Evolutionary conservation across 2,888 invertebrate species (phyloP), one percentile per base, ranked within the genome.

Genomic region (Aporophyla nigra): DNA sequence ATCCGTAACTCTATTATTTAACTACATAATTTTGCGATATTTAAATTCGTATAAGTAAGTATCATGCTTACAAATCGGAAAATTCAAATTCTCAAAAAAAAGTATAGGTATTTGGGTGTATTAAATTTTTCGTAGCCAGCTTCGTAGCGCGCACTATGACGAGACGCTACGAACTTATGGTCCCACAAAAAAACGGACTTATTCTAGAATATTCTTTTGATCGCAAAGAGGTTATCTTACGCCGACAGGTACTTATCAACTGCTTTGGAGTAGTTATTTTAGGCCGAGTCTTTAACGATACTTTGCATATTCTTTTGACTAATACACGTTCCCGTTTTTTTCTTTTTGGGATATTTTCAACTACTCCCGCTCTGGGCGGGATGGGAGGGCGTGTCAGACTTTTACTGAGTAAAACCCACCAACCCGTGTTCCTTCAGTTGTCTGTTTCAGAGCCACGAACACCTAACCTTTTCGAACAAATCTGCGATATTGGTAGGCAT

Each of bases 101-200:
- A n/a, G n/a, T n/a, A 19, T 6, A 9, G 12, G 5, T 59, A 19
- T 59, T 4, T 14, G 7, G 7, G 12, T 16, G 58, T 24, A 33
- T n/a, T 40, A 40, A 16, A 19, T 2, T 14, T 54, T 40, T 40
- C 65, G 65, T 78, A 78, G 71, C 40, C 27, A 66, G 14, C 0
- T 2, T 14, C 71, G 71, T 71, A 78, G 59, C 14, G 21, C 56
- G 9, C 27, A 49, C 24, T n/a, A 40, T n/a, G 21, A 53, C 33
- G 7, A 27, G 19, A 24, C 12, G 53, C 58, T 78, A 71, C 65
- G 46, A 43, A 40, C 16, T 21, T 24, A 5, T 14, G 12, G 19
- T 19, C 14, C 24, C 16, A 16, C 10, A 62, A 59, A 59, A n/a
- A 21, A 40, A 12, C 5, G 4, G 5, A 58, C n/a, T 27, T 46